phyloP scores from a whole-genome alignment of 2,888 invertebrate species.

The Capitulum mitella region DNA sequence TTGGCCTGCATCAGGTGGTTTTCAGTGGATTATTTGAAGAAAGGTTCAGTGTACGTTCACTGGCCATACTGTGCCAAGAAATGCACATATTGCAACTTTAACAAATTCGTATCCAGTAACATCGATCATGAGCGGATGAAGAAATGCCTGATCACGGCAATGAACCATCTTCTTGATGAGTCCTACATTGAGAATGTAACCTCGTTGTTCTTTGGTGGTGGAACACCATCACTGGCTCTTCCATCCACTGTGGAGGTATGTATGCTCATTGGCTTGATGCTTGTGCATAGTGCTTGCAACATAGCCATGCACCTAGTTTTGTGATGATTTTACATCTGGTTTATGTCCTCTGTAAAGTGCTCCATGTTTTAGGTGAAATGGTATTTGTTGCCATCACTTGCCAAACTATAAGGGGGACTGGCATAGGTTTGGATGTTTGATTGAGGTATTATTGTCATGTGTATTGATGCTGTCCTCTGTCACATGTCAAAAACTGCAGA shows the following conservation, averaged over 20 bases:
- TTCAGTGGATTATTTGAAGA: background rate
- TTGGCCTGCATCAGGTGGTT: background rate
- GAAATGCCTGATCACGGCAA: background rate
- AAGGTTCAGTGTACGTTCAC: conserved; percentile 30
- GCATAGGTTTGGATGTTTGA: too few species aligned
- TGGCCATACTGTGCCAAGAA: conserved; percentile 33
- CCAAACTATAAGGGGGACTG: too few species aligned
- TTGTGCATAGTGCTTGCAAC: too few species aligned
- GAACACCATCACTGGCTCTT: conserved; percentile 36
- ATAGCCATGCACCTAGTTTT: too few species aligned
- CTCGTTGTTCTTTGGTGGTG: conserved; percentile 36
- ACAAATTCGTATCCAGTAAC: conserved; percentile 28
- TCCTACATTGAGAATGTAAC: background rate
- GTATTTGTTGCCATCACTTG: too few species aligned
- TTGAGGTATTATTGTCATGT: too few species aligned
- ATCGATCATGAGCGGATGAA: conserved; percentile 28
- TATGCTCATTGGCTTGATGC: too few species aligned
- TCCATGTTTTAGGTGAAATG: too few species aligned
- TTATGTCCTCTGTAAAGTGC: too few species aligned
- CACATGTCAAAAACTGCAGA: too few species aligned
- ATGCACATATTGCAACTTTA: conserved; percentile 33
- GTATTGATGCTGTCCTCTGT: too few species aligned
- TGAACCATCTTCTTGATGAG: background rate
- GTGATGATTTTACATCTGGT: too few species aligned
- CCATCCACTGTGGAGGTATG: conserved; percentile 34